Base-by-base conservation (phyloP, 2,113 vertebrate genomes). In the Vireo altiloquus region DNA sequence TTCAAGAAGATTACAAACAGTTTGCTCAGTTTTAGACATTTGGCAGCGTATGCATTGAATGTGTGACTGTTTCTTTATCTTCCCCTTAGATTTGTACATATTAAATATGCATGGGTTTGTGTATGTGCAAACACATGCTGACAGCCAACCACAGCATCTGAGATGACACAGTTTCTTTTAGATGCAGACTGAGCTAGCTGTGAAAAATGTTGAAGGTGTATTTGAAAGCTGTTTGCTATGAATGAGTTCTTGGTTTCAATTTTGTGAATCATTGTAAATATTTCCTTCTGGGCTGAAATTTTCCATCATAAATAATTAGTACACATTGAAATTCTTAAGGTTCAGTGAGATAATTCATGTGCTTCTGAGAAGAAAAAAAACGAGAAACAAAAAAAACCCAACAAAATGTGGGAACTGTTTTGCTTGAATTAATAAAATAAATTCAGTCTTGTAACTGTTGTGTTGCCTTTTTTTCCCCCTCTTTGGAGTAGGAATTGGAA, bases 51-150 rank as follows among this genome's bases (percentile, higher is more conserved):
- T 39, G 40, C 22, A 4, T 44, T 63, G 35, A 91, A 42, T 47
- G 6, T 42, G 22, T 85, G 74, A 76, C 53, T 91, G 15, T 54
- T 93, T 88, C 61, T 81, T 86, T 50, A 19, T 82, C 23, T 92
- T 40, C 46, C 42, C 8, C 23, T 75, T 94, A 89, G 63, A 33
- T 80, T 82, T 92, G 44, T 91, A 39, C 14, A 7, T 89, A 53
- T 85, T 88, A 89, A 93, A 82, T 75, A 94, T 77, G 30, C 31
- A 60, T 68, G 40, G 0, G 2, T 72, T 91, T 90, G 20, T 90
- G 13, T 93, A 50, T 71, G 56, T 92, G 82, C 82, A 83, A 83
- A 91, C 46, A 77, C 46, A 71, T 85, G 35, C 64, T 90, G 80
- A 79, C 75, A 76, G 53, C 42, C 87, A 71, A 57, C 74, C 40